phyloP scores from a whole-genome alignment of 2,113 vertebrate species.

The Amazona vittata region DNA sequence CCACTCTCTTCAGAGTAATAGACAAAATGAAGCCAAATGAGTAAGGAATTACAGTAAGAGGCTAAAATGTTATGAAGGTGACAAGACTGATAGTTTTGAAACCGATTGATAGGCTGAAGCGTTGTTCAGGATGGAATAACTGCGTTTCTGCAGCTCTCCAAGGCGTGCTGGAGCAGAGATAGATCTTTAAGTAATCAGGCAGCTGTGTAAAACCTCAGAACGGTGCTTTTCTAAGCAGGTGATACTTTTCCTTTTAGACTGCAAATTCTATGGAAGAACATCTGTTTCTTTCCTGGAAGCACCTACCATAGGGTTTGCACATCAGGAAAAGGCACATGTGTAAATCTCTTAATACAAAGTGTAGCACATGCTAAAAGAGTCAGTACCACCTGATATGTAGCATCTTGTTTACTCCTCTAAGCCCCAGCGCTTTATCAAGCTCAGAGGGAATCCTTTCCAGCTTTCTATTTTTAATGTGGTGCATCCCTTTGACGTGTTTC shows the following conservation, averaged over 20 bases:
- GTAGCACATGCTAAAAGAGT: neutral
- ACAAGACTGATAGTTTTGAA: neutral
- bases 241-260: neutral
- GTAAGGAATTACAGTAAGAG: neutral
- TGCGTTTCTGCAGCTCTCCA: neutral
- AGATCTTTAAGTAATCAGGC: neutral
- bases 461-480: neutral
- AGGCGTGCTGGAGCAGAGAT: neutral
- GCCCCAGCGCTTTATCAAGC: neutral
- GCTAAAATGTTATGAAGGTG: neutral
- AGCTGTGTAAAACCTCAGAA: neutral
- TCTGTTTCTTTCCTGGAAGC: neutral
- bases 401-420: neutral
- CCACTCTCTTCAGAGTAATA: neutral
- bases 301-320: neutral
- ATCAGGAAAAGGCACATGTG: neutral
- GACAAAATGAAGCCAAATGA: neutral
- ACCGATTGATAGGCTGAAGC: neutral
- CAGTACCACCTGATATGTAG: neutral
- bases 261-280: neutral
- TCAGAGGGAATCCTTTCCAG: neutral
- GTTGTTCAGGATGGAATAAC: neutral
- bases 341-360: neutral
- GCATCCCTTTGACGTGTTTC: neutral
- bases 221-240: neutral